These are phyloP conservation scores for Vireo altiloquus DNA, from an alignment of 2,113 vertebrate species.

Conservation along the genomic window DNA sequence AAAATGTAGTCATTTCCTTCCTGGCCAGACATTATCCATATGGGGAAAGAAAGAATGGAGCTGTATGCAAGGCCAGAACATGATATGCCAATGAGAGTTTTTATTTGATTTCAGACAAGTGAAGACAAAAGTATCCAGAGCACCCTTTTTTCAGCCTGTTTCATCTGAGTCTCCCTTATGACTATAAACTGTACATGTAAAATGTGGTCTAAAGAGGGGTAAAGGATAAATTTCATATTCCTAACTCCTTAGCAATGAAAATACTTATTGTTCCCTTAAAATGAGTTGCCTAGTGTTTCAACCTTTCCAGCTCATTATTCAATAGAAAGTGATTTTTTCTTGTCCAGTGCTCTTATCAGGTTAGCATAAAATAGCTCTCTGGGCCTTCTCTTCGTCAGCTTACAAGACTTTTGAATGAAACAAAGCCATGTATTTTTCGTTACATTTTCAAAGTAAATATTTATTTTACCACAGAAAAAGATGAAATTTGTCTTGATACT, in stretches of 20 bases:
- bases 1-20: constrained; percentile 45
- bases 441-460: background rate
- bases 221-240: background rate
- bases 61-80: background rate
- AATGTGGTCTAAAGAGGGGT: background rate
- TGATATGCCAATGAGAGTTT: background rate
- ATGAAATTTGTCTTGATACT: background rate
- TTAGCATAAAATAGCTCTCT: background rate
- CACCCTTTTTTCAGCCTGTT: background rate
- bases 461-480: background rate
- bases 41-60: background rate
- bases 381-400: background rate
- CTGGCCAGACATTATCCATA: constrained; percentile 33
- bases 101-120: background rate
- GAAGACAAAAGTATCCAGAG: background rate
- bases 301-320: background rate
- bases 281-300: background rate
- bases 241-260: background rate
- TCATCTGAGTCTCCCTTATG: background rate
- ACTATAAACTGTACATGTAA: background rate
- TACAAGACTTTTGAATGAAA: background rate
- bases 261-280: background rate
- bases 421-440: background rate
- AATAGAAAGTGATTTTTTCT: background rate
- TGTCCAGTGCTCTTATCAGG: background rate